Percentiles rank a stretch among this genome's conserved stretches.
Conservation (phyloP, 2,888 invertebrate species). For the Pseudolycoriella hygida region DNA sequence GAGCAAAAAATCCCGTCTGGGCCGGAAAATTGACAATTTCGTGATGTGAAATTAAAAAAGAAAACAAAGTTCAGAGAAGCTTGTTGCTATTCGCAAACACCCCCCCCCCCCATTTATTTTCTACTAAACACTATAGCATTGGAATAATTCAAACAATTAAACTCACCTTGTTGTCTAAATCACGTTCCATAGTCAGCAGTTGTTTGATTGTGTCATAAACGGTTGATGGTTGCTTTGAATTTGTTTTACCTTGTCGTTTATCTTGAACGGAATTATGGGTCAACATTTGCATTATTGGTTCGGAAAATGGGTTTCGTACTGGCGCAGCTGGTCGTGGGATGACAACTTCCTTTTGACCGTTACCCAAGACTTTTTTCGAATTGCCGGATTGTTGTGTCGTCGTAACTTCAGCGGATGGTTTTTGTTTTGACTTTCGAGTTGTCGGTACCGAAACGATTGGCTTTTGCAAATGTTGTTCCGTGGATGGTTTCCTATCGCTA, state of each 20-base stretch:
- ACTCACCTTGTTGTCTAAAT: constrained; percentile 35
- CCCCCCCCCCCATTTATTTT: too few species aligned
- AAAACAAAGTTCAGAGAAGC: too few species aligned
- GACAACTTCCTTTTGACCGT: constrained; percentile 45
- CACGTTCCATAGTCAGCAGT: constrained; percentile 35
- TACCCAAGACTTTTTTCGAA: too few species aligned
- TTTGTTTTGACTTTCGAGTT: constrained; percentile 28
- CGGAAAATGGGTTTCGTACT: constrained; percentile 33
- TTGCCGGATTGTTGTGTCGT: constrained; percentile 9
- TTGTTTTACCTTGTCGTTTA: constrained; percentile 17
- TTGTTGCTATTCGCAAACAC: too few species aligned
- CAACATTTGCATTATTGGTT: constrained; percentile 34
- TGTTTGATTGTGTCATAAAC: constrained; percentile 38
- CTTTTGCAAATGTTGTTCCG: background rate
- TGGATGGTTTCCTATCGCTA: constrained; percentile 10
- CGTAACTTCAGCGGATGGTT: constrained; percentile 34
- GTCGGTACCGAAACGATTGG: background rate
- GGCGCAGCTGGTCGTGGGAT: constrained; percentile 41
- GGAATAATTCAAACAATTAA: too few species aligned
- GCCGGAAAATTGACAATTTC: too few species aligned
- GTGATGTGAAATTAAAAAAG: too few species aligned
- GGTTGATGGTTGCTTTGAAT: constrained; percentile 5
- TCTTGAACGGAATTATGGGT: constrained; percentile 13
- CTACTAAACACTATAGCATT: too few species aligned
- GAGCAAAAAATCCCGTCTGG: too few species aligned